Conservation (phyloP, 2,797 vertebrate genomes). For the Aratinga solstitialis region DNA sequence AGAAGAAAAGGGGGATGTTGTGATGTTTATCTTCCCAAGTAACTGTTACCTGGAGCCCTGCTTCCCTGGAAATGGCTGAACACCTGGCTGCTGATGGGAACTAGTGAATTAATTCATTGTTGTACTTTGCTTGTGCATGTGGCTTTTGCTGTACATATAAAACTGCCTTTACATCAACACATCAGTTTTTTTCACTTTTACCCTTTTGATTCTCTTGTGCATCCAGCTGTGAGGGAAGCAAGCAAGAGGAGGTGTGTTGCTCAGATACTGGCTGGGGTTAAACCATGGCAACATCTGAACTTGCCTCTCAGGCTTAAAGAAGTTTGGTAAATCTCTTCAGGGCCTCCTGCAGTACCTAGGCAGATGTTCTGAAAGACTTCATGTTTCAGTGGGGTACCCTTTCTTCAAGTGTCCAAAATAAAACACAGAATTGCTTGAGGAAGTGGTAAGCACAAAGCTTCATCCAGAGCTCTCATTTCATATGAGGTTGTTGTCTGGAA, state of each 20-base stretch:
- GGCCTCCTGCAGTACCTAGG: background rate
- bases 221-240: background rate
- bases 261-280: background rate
- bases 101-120: background rate
- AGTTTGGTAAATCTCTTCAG: background rate
- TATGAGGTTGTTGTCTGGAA: background rate
- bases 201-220: background rate
- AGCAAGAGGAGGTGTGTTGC: background rate
- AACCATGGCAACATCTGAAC: background rate
- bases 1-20: accelerated
- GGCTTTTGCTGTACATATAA: background rate
- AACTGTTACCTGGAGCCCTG: background rate
- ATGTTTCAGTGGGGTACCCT: background rate
- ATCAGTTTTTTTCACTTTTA: background rate
- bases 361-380: background rate
- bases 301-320: background rate
- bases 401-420: background rate
- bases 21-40: accelerated
- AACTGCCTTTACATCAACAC: background rate
- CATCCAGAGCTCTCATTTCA: background rate
- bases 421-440: background rate
- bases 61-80: background rate
- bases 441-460: background rate
- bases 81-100: background rate
- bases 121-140: background rate